Percentiles rank a stretch among this genome's conserved stretches.
These are phyloP conservation scores for Clarias laeviceps DNA, from an alignment of 2,797 vertebrate species.

Conservation along the genomic window DNA sequence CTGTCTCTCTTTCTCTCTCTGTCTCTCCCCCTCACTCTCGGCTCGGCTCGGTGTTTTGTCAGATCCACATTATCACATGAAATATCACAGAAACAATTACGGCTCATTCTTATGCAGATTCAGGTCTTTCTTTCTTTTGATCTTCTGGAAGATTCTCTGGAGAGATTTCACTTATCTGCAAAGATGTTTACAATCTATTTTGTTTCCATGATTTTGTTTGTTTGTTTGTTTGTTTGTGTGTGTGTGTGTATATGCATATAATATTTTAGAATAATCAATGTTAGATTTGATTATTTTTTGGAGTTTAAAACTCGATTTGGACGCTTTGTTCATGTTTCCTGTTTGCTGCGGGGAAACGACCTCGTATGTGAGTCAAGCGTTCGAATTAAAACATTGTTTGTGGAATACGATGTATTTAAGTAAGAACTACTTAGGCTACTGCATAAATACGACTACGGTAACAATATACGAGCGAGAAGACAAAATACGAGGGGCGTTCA, in stretches of 20 bases:
- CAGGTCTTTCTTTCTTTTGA: background rate
- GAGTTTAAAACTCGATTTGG: background rate
- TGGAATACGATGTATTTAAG: too few relatives aligned
- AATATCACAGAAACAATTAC: background rate
- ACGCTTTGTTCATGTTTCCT: background rate
- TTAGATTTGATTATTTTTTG: background rate
- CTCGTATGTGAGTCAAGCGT: background rate
- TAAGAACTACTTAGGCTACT: too few relatives aligned
- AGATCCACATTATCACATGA: background rate
- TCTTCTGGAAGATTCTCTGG: conserved; percentile 3
- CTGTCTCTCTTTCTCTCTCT: background rate
- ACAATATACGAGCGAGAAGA: too few relatives aligned
- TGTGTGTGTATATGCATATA: background rate
- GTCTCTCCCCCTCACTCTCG: background rate
- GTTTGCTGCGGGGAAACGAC: too few relatives aligned
- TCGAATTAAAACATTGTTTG: too few relatives aligned
- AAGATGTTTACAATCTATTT: background rate
- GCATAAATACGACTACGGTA: too few relatives aligned
- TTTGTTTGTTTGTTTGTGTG: background rate
- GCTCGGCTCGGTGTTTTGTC: background rate
- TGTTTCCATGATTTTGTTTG: background rate
- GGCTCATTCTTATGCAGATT: background rate
- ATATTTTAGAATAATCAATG: background rate
- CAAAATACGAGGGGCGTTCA: too few relatives aligned
- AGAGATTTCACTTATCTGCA: conserved; percentile 1